Base-by-base conservation (phyloP, 2,888 invertebrate species). In the Cosmopolites sordidus region DNA sequence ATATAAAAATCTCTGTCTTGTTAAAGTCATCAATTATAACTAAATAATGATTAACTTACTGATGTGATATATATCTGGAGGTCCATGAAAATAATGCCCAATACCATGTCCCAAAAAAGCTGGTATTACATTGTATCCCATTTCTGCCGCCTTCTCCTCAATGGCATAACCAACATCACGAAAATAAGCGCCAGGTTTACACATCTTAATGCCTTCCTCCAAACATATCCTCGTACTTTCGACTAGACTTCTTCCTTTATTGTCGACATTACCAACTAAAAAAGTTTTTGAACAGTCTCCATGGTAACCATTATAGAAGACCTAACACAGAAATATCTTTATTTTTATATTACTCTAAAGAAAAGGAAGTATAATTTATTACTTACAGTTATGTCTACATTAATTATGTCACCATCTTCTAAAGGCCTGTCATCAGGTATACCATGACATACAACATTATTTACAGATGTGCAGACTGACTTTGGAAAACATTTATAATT, bases 271-370 rank as follows among this genome's bases (percentile, higher is more conserved):
- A 9, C 93, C 95, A n/a, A 95, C 81, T 39, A 83, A 66, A 76
- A 86, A 92, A 16, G 93, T 94, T 68, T 84, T 84, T 2, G 93
- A 92, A 67, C 93, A 92, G 72, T 96, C 96, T 2, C 96, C 96
- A 76, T 96, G 95, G 72, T 81, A 89, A 4, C 92, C 92, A 71
- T 90, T 82, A 15, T 79, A 79, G 72, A 78, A 95, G 1, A 90
- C 84, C 87, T 89, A 22, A 22, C 22, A n/a, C n/a, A 22, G 22
- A 22, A 22, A 22, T 22, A 22, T 37, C 3, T 14, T 37, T 37
- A 15, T 11, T 37, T 37, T 6, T 37, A 15, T 11, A 37, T 14
- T 14, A 29, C 29, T 29, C 29, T 9, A 29, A 6, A 29, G 15
- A 37, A 14, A 14, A 5, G 38, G 3, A 5, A 22, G 8, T 5